Conservation (phyloP, 2,797 vertebrate species). For the Halcyon leucocephala region DNA sequence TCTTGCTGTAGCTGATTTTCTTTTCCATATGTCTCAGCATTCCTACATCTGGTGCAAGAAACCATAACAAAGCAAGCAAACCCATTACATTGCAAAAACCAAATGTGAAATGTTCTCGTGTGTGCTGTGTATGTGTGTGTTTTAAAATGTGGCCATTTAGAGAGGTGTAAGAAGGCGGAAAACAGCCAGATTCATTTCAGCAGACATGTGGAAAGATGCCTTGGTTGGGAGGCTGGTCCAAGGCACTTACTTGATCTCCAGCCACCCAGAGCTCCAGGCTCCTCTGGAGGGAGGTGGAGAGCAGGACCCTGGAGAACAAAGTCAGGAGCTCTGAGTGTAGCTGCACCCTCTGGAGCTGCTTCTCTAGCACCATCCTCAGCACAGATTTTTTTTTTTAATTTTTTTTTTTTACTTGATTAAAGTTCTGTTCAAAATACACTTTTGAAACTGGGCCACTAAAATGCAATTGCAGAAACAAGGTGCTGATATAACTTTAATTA, state of each 20-base stretch:
- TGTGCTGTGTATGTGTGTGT: neutral
- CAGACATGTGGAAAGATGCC: neutral
- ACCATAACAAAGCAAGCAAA: slow-evolving; percentile 46
- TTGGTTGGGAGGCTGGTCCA: neutral
- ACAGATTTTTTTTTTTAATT: neutral
- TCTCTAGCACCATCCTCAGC: neutral
- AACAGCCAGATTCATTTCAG: slow-evolving; percentile 26
- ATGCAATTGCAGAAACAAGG: neutral
- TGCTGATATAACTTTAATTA: neutral
- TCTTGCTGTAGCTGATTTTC: slow-evolving; percentile 23
- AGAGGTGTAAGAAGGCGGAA: slow-evolving; percentile 25
- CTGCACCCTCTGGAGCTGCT: neutral
- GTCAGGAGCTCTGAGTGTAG: neutral
- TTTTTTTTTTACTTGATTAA: neutral
- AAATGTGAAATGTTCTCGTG: slow-evolving; percentile 30
- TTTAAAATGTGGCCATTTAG: slow-evolving; percentile 39
- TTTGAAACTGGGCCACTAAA: neutral
- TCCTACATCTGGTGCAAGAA: slow-evolving; percentile 45
- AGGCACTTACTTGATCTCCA: neutral
- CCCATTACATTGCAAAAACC: neutral
- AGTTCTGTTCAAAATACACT: neutral
- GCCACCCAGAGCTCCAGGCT: neutral
- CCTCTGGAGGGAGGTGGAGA: neutral
- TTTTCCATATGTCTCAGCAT: slow-evolving; percentile 17
- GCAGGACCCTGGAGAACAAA: neutral